Conservation (phyloP, 2,888 invertebrate genomes). For the Ophioninae sp. region DNA sequence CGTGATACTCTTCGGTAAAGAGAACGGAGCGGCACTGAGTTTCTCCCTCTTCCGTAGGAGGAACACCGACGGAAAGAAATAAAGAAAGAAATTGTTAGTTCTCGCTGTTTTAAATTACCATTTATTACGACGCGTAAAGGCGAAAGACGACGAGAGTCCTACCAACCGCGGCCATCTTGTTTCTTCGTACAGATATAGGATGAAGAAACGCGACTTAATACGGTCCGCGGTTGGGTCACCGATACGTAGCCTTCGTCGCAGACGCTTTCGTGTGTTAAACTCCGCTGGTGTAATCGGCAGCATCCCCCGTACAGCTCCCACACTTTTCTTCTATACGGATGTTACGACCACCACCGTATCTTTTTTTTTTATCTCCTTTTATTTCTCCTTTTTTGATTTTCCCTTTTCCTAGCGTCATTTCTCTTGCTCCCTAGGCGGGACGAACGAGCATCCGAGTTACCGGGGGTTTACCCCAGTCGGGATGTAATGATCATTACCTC, state of each 20-base stretch:
- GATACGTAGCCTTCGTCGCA: not conserved
- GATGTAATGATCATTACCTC: constrained; percentile 80
- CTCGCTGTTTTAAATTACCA: constrained; percentile 81
- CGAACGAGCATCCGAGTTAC: constrained; percentile 43
- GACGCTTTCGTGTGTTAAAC: constrained; percentile 33
- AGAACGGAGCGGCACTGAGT: not conserved
- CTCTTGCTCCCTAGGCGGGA: constrained; percentile 54
- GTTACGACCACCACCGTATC: constrained; percentile 29
- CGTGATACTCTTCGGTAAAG: not conserved
- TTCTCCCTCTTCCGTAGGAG: constrained; percentile 48
- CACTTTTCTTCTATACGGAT: constrained; percentile 36
- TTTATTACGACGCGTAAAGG: constrained; percentile 81
- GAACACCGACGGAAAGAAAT: constrained; percentile 72
- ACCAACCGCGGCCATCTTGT: constrained; percentile 80
- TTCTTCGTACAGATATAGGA: constrained; percentile 66
- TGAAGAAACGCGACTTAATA: constrained; percentile 23
- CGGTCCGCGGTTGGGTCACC: not conserved
- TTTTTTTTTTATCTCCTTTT: constrained; percentile 56
- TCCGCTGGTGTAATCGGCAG: constrained; percentile 55
- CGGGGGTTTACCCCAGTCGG: constrained; percentile 67
- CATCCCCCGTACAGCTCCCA: constrained; percentile 32
- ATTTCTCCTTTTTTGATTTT: constrained; percentile 65
- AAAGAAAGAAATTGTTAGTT: constrained; percentile 81
- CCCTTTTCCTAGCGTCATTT: constrained; percentile 59
- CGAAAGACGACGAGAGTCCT: constrained; percentile 62